Evolutionary conservation across 2,113 vertebrate genomes (phyloP).

Genomic region (Pseudorasbora parva): DNA sequence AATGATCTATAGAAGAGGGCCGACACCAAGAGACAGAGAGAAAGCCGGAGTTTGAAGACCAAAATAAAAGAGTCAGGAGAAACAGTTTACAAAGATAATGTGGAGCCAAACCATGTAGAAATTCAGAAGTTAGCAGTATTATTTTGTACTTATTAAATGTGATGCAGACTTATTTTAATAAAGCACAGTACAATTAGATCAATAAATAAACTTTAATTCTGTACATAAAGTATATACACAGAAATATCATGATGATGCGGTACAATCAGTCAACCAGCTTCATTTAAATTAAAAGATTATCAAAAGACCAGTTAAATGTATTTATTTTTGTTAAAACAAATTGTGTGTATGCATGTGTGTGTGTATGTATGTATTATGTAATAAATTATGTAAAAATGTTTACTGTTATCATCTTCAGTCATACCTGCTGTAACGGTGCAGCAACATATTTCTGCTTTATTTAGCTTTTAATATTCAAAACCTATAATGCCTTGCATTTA

Average conservation of each 20-base stretch:
- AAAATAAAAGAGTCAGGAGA: no score
- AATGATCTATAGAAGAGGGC: no score
- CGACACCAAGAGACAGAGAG: no score
- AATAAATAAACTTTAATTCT: constrained; percentile 58
- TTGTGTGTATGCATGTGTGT: no score
- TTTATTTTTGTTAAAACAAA: neutral
- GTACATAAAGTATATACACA: constrained; percentile 47
- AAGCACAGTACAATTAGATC: constrained; percentile 13
- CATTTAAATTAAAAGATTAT: constrained; percentile 22
- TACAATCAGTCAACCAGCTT: neutral
- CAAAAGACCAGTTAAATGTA: neutral
- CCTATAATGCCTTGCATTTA: no score
- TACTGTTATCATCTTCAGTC: neutral
- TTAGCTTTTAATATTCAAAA: neutral
- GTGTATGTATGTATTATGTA: no score
- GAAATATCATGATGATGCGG: constrained; percentile 5
- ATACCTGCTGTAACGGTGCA: constrained; percentile 9
- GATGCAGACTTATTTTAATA: neutral
- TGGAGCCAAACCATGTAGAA: no score
- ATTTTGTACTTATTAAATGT: neutral
- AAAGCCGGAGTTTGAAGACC: no score
- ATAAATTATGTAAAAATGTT: neutral
- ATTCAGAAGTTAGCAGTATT: no score
- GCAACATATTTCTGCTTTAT: neutral
- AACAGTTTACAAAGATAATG: no score